Evolutionary conservation across 2,888 invertebrate species (phyloP).

Genomic region (Brachylomia viminalis): DNA sequence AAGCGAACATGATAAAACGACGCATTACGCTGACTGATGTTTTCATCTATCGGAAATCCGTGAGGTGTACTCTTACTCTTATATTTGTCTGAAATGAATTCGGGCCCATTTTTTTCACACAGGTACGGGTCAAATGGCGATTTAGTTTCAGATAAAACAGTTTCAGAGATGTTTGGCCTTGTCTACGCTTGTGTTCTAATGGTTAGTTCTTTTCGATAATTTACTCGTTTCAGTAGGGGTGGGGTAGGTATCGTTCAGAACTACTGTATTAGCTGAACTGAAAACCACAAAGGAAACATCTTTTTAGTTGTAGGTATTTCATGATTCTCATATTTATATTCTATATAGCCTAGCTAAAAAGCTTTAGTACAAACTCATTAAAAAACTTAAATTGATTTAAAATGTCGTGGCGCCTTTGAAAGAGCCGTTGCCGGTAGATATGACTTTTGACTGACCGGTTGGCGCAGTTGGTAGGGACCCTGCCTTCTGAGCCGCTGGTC

Average conservation of each 20-base stretch:
- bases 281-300: neutral
- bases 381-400: neutral
- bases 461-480: too few relatives aligned
- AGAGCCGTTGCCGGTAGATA: neutral
- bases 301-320: neutral
- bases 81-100: conserved; percentile 55
- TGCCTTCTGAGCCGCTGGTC: too few relatives aligned
- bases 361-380: neutral
- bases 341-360: neutral
- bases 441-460: too few relatives aligned
- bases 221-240: neutral
- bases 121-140: conserved; percentile 23
- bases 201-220: conserved; percentile 2
- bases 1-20: conserved; percentile 63
- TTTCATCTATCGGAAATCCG: conserved; percentile 67
- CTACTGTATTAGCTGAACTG: neutral
- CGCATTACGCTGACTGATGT: conserved; percentile 69
- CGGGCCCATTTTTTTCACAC: conserved; percentile 43
- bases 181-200: neutral
- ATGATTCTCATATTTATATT: neutral
- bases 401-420: neutral
- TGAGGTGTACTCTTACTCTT: conserved; percentile 59
- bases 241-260: neutral
- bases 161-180: conserved; percentile 13
- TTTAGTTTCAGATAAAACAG: conserved; percentile 57